Conservation (phyloP, 2,113 vertebrate genomes). For the Sebastes fasciatus region DNA sequence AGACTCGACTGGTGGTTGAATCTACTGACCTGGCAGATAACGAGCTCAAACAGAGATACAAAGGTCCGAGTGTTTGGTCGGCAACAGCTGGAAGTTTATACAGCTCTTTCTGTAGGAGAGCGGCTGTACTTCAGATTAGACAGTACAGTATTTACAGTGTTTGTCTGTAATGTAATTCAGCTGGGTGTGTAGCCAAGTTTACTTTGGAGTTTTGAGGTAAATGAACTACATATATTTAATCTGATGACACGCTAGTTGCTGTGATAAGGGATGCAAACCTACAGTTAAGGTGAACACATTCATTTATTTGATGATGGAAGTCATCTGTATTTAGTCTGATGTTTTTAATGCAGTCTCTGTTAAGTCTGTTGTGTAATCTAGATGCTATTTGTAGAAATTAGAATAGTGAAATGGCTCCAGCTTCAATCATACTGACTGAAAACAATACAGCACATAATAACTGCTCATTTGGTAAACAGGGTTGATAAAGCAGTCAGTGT, state of each 20-base stretch:
- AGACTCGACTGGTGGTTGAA: neutral
- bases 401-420: neutral
- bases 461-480: neutral
- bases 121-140: neutral
- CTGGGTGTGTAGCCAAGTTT: neutral
- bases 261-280: too few relatives aligned
- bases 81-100: neutral
- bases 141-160: neutral
- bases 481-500: neutral
- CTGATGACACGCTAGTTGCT: too few relatives aligned
- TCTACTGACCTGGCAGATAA: conserved; percentile 37
- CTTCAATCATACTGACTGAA: neutral
- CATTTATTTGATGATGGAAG: neutral
- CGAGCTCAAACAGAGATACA: conserved; percentile 16
- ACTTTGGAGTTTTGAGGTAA: too few relatives aligned
- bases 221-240: too few relatives aligned
- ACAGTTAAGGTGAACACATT: too few relatives aligned
- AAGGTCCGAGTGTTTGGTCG: conserved; percentile 1
- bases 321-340: neutral
- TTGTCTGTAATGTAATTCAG: neutral
- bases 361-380: conserved; percentile 4
- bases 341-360: neutral
- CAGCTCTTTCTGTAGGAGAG: conserved; percentile 1
- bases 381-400: too few relatives aligned
- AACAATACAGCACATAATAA: neutral